Percentiles rank a stretch among this genome's conserved stretches.
phyloP scores from a whole-genome alignment of 2,888 invertebrate species.

The Eupithecia centaureata region DNA sequence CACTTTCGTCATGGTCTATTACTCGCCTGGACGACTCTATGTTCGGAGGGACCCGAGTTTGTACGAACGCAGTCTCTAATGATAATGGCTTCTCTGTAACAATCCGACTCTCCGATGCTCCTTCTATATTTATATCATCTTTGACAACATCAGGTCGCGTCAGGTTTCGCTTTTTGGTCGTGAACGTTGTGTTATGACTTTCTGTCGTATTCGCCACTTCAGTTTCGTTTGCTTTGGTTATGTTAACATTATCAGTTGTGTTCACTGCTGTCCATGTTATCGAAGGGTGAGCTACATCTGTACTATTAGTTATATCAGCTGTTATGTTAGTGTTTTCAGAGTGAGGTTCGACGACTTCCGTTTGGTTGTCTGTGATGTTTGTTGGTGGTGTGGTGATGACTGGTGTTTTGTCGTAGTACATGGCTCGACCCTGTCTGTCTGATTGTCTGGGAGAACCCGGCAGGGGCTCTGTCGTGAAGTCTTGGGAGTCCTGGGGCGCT shows the following conservation, averaged over 20 bases:
- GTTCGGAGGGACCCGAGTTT: conserved; percentile 73
- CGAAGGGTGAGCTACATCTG: conserved; percentile 54
- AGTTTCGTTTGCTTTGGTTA: conserved; percentile 52
- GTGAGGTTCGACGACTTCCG: conserved; percentile 30
- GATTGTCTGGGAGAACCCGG: conserved; percentile 49
- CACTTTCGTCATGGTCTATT: conserved; percentile 64
- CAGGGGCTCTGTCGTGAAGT: conserved; percentile 58
- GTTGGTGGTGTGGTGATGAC: conserved; percentile 49
- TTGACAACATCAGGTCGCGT: conserved; percentile 69
- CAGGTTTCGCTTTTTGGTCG: conserved; percentile 65
- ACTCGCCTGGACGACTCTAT: conserved; percentile 73
- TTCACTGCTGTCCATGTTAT: conserved; percentile 69
- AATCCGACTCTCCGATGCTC: conserved; percentile 70
- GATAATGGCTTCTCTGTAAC: conserved; percentile 78
- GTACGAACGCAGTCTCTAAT: conserved; percentile 72
- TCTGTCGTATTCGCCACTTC: conserved; percentile 58
- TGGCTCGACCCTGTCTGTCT: conserved; percentile 69
- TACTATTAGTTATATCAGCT: conserved; percentile 47
- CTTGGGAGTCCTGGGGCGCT: conserved; percentile 69
- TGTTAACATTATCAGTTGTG: conserved; percentile 44
- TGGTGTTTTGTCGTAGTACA: conserved; percentile 72
- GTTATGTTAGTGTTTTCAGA: conserved; percentile 46
- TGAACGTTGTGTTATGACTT: conserved; percentile 63
- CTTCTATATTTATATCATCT: conserved; percentile 61
- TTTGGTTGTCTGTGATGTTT: conserved; percentile 56